Evolutionary conservation across 1,140 invertebrate genomes (phyloP).

Genomic region (Neuroterus valhalla): DNA sequence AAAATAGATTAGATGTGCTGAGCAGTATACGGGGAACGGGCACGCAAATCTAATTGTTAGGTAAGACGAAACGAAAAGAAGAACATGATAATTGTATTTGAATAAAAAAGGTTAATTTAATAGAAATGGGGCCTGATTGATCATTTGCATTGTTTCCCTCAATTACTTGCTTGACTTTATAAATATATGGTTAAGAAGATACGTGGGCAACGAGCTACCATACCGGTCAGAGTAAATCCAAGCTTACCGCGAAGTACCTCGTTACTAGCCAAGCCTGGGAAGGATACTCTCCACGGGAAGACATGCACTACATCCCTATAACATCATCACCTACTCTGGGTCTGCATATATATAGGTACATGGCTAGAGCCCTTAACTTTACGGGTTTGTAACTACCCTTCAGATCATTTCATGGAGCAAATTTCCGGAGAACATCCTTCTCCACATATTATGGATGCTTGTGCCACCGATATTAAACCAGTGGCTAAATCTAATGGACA

Average conservation of each 20-base stretch:
- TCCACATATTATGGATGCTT: neutral
- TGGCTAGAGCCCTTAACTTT: neutral
- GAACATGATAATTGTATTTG: too few species aligned
- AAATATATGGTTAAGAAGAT: too few species aligned
- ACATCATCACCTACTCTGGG: neutral
- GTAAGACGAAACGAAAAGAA: too few species aligned
- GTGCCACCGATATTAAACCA: conserved; percentile 7
- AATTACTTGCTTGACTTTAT: too few species aligned
- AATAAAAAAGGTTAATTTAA: too few species aligned
- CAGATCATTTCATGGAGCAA: conserved; percentile 21
- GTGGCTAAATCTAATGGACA: conserved; percentile 28
- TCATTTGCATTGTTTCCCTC: too few species aligned
- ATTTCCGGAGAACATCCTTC: conserved; percentile 18
- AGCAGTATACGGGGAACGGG: too few species aligned
- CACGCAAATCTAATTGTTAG: too few species aligned
- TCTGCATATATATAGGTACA: neutral
- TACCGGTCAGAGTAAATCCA: neutral
- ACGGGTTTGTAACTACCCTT: conserved; percentile 4
- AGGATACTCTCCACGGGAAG: conserved; percentile 3
- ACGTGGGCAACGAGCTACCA: too few species aligned
- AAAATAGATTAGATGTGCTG: too few species aligned
- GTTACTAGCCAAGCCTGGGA: conserved; percentile 8
- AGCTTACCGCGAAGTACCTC: conserved; percentile 9
- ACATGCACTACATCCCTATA: neutral
- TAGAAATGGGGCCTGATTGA: too few species aligned